phyloP scores from a whole-genome alignment of 1,140 invertebrate species.

The Apis florea region DNA sequence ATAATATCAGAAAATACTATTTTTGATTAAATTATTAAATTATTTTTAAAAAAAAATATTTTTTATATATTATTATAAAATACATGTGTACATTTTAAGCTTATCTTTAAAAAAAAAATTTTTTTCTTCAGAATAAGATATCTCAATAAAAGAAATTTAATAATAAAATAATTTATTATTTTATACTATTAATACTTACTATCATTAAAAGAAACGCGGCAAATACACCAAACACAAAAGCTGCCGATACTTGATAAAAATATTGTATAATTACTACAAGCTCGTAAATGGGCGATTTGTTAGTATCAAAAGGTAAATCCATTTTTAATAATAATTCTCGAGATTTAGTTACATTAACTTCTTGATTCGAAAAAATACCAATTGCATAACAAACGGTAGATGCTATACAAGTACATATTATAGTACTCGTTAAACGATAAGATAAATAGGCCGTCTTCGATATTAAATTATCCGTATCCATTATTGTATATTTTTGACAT shows the following conservation, averaged over 20 bases:
- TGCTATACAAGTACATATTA: not conserved
- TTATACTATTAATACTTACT: conserved; percentile 37
- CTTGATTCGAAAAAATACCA: not conserved
- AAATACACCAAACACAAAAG: conserved; percentile 30
- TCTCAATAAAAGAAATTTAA: not conserved
- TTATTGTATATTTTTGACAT: conserved; percentile 12
- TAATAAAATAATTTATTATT: not conserved
- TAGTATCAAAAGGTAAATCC: conserved; percentile 49
- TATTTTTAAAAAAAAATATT: not conserved
- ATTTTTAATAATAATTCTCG: conserved; percentile 46
- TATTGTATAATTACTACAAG: conserved; percentile 38
- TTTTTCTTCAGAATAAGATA: not conserved
- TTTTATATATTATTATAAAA: no score
- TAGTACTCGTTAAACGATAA: conserved; percentile 23
- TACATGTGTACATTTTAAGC: no score
- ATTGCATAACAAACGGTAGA: not conserved
- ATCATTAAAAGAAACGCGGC: conserved; percentile 34
- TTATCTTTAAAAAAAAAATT: no score
- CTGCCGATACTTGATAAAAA: conserved; percentile 24
- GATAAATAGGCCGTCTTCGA: conserved; percentile 17
- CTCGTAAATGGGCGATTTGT: conserved; percentile 48
- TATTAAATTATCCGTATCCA: conserved; percentile 16
- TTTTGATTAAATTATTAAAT: not conserved
- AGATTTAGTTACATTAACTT: not conserved
- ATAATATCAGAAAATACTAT: not conserved